These are phyloP conservation scores for Melinopterus prodromus DNA, from an alignment of 2,888 invertebrate genomes.

Conservation along the genomic window DNA sequence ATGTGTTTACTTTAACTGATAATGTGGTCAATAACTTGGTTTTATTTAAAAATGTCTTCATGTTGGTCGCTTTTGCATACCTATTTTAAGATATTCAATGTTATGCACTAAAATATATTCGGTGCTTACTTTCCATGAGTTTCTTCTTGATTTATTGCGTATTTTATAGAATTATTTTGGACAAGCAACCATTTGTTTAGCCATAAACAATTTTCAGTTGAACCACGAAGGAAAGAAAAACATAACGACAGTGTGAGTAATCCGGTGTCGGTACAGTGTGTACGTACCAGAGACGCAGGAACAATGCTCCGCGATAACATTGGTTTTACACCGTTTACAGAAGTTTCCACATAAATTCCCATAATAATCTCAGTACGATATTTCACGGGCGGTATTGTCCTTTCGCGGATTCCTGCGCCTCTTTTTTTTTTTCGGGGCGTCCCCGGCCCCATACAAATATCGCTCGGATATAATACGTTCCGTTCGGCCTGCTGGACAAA, in stretches of 20 bases:
- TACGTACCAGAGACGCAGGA: slow-evolving; percentile 8
- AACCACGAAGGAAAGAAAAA: too few relatives aligned
- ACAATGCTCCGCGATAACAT: slow-evolving; percentile 21
- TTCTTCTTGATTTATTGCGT: too few relatives aligned
- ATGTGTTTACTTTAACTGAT: too few relatives aligned
- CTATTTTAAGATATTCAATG: too few relatives aligned
- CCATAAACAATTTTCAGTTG: not conserved
- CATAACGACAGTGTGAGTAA: not conserved
- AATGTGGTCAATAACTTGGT: too few relatives aligned
- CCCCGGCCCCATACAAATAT: not conserved
- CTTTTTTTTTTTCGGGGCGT: not conserved
- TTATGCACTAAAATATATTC: too few relatives aligned
- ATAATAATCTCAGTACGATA: slow-evolving; percentile 17
- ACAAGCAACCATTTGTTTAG: not conserved
- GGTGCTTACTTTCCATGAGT: too few relatives aligned
- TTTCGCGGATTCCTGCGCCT: not conserved
- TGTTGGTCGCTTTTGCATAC: too few relatives aligned
- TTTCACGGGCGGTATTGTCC: slow-evolving; percentile 11
- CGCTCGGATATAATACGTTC: slow-evolving; percentile 8
- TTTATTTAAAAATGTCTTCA: too few relatives aligned
- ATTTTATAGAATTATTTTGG: too few relatives aligned
- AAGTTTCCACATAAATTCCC: slow-evolving; percentile 23
- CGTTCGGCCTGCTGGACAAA: slow-evolving; percentile 5
- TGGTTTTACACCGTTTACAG: slow-evolving; percentile 13
- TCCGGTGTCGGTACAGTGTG: slow-evolving; percentile 12